Percentiles rank a stretch among this genome's conserved stretches.
Evolutionary conservation across 2,797 vertebrate genomes (phyloP).

Genomic region (Arrhamphus sclerolepis): DNA sequence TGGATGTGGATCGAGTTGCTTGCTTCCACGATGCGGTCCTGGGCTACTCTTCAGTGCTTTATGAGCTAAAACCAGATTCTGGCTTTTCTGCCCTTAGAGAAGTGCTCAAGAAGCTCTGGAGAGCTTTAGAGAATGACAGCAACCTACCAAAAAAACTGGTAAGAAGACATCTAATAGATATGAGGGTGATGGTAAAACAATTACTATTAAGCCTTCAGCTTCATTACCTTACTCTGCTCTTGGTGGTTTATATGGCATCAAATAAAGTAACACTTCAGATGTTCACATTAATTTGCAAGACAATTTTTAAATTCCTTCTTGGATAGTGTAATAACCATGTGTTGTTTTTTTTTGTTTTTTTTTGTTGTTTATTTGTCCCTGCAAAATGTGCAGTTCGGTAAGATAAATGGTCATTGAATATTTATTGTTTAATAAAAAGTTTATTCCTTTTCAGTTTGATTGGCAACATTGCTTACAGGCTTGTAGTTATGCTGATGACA

Average conservation of each 20-base stretch:
- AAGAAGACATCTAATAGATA: conserved; percentile 34
- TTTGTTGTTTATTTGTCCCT: too few relatives aligned
- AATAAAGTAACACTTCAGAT: neutral
- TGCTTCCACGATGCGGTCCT: conserved; percentile 93
- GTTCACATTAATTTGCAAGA: neutral
- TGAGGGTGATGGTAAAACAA: too few relatives aligned
- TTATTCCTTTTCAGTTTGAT: too few relatives aligned
- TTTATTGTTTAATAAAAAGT: too few relatives aligned
- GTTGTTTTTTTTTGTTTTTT: too few relatives aligned
- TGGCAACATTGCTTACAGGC: too few relatives aligned
- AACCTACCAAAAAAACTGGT: conserved; percentile 91
- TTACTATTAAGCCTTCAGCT: neutral
- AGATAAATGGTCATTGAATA: too few relatives aligned
- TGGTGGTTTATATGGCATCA: too few relatives aligned
- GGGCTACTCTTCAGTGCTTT: conserved; percentile 90
- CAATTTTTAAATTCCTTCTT: too few relatives aligned
- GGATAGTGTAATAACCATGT: too few relatives aligned
- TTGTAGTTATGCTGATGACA: too few relatives aligned
- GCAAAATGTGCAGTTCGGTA: too few relatives aligned
- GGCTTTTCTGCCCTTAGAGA: conserved; percentile 82
- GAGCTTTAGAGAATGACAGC: conserved; percentile 88
- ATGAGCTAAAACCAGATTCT: conserved; percentile 82
- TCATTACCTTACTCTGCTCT: neutral
- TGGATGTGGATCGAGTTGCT: conserved; percentile 94
- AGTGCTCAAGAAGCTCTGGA: conserved; percentile 88